Evolutionary conservation across 1,140 invertebrate species (phyloP).

Genomic region (Drosophila fuyamai): DNA sequence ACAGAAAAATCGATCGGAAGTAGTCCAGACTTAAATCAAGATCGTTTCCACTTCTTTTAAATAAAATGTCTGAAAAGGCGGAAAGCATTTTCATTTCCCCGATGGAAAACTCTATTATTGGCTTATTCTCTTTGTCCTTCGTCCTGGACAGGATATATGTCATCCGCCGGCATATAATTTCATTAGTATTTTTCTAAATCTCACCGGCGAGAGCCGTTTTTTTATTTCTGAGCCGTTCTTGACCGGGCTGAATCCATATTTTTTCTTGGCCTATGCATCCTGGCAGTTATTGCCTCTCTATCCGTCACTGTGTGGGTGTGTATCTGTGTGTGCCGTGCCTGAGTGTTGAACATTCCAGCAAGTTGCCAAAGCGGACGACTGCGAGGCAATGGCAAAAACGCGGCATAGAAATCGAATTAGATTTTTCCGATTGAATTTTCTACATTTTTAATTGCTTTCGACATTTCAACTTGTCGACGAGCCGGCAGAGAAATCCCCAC

Average conservation of each 20-base stretch:
- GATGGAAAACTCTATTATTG: conserved; percentile 69
- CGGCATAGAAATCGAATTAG: conserved; percentile 82
- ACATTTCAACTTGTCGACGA: conserved; percentile 78
- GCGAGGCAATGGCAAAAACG: conserved; percentile 74
- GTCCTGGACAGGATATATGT: conserved; percentile 60
- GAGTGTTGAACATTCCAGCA: conserved; percentile 67
- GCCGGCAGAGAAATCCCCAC: neutral
- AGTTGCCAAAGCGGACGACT: conserved; percentile 55
- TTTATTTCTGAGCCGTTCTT: conserved; percentile 1
- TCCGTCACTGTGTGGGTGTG: conserved; percentile 20
- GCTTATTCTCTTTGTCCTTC: conserved; percentile 56
- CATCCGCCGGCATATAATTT: conserved; percentile 69
- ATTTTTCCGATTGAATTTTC: conserved; percentile 83
- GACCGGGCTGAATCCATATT: conserved; percentile 62
- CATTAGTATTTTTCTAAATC: conserved; percentile 79
- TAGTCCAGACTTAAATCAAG: conserved; percentile 3
- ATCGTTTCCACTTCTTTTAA: conserved; percentile 2
- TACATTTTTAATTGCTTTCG: conserved; percentile 84
- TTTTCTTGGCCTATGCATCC: conserved; percentile 68
- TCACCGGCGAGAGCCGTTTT: conserved; percentile 45
- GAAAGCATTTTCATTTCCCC: conserved; percentile 50
- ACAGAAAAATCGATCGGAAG: conserved; percentile 18
- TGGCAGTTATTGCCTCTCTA: conserved; percentile 73
- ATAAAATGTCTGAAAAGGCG: neutral
- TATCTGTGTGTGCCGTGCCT: conserved; percentile 27